A percentile compares a stretch with the other conserved stretches of the same genome.
These are phyloP conservation scores for Loxodonta africana DNA, from an alignment of 2,113 vertebrate species.

Conservation along the genomic window DNA sequence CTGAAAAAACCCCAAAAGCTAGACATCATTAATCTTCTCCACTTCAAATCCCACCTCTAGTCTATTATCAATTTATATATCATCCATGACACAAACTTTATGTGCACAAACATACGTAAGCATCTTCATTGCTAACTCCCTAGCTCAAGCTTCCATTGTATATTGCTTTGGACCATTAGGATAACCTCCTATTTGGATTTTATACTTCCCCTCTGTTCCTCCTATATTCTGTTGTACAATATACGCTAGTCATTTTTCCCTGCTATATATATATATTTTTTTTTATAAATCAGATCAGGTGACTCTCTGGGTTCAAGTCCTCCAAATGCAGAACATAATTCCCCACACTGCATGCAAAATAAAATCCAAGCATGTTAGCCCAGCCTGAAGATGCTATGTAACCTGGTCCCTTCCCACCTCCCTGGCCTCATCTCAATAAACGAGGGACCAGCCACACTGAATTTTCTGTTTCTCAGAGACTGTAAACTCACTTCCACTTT, in stretches of 20 bases:
- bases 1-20: too few relatives aligned
- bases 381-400: neutral
- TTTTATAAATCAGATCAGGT: neutral
- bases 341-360: neutral
- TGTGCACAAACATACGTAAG: neutral
- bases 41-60: too few relatives aligned
- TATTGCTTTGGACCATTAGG: neutral
- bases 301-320: neutral
- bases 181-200: neutral
- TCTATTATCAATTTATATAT: too few relatives aligned
- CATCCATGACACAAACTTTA: neutral
- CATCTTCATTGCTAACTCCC: neutral
- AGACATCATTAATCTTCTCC: too few relatives aligned
- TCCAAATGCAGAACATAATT: neutral
- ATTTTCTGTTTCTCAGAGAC: neutral
- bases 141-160: neutral
- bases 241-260: neutral
- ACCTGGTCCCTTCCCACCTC: neutral
- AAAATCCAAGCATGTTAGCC: neutral
- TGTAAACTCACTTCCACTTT: neutral
- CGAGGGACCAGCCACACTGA: neutral
- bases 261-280: neutral
- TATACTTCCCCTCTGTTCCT: neutral
- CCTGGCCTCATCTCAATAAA: neutral
- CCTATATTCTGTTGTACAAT: neutral